Conservation (phyloP, 1,140 invertebrate species). For the Calosoma granatense region DNA sequence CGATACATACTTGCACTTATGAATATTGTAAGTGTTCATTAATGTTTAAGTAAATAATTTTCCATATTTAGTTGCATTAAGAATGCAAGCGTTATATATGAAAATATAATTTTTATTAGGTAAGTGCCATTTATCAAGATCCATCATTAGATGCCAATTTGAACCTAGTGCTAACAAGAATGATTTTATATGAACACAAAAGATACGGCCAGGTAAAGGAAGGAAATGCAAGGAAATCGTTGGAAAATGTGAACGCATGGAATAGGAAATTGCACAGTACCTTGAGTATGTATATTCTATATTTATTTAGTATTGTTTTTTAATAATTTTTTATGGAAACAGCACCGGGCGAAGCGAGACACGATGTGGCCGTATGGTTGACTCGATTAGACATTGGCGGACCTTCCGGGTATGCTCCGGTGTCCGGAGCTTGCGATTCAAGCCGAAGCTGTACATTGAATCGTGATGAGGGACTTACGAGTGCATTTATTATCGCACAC, state of each 20-base stretch:
- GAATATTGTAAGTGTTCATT: slow-evolving; percentile 55
- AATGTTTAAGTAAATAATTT: no score
- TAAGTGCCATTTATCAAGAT: slow-evolving; percentile 62
- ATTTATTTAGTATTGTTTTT: neutral
- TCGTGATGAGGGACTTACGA: slow-evolving; percentile 67
- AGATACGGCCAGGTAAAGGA: slow-evolving; percentile 47
- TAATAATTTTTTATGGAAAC: neutral
- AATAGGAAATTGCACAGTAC: slow-evolving; percentile 49
- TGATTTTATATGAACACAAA: slow-evolving; percentile 50
- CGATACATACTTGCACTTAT: slow-evolving; percentile 64
- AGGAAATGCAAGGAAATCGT: slow-evolving; percentile 56
- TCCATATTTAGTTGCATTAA: no score
- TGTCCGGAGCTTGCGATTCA: slow-evolving; percentile 62
- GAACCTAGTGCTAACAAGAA: slow-evolving; percentile 50
- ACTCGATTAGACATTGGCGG: slow-evolving; percentile 62
- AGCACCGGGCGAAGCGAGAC: slow-evolving; percentile 37
- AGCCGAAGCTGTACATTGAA: slow-evolving; percentile 63
- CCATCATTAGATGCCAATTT: slow-evolving; percentile 55
- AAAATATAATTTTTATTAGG: slow-evolving; percentile 34
- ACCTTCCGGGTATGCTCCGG: slow-evolving; percentile 70
- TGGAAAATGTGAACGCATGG: slow-evolving; percentile 69
- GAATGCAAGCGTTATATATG: neutral
- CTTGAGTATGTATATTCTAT: slow-evolving; percentile 12
- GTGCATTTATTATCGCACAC: slow-evolving; percentile 72
- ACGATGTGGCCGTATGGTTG: slow-evolving; percentile 65